Evolutionary conservation across 2,888 invertebrate genomes (phyloP), one percentile per base, ranked within the genome.

Genomic region (Phyllotreta cruciferae): DNA sequence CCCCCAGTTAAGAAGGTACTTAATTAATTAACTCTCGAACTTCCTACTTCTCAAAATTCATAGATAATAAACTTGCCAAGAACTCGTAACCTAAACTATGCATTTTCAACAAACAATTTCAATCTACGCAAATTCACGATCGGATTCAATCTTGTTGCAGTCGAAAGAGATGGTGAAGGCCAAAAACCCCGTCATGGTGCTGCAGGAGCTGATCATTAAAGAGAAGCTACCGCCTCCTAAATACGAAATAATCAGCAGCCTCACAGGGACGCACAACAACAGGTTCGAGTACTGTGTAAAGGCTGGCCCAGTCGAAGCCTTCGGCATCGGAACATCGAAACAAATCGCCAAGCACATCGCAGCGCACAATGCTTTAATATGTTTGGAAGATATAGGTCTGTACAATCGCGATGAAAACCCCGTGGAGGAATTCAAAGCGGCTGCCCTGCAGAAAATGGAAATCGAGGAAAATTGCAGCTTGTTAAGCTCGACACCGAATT

Each of bases 121-220:
- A 3, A 24, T 3, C 4, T 34, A 10, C 24, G 2, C 24, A 24
- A 24, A 4, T 3, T 1, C 24, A 24, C 24, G 24, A 24, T 24
- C 0, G 8, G 6, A 49, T 8, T 11, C 34, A 49, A 24, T 14
- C 9, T 36, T 35, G 8, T 9, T 35, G 9, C 3, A 13, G 13
- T 24, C 4, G 0, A 41, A 9, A 6, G 38, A 5, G 42, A 68
- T 68, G 66, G 42, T 62, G 13, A 67, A 64, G 36, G 82, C 82
- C 71, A 89, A 90, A 78, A 89, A 88, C 0, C 86, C 89, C 0
- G 85, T 87, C 5, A 87, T 89, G 44, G 84, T 88, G 2, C 80
- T 90, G 10, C 89, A 89, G 75, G 90, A 90, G 77, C 82, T 88
- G 79, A 85, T 88, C 80, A 81, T 85, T 4, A 86, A 87, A 70